Percentiles rank a stretch among this genome's conserved stretches.
phyloP scores from a whole-genome alignment of 2,113 vertebrate genomes.

The Sturnus vulgaris region DNA sequence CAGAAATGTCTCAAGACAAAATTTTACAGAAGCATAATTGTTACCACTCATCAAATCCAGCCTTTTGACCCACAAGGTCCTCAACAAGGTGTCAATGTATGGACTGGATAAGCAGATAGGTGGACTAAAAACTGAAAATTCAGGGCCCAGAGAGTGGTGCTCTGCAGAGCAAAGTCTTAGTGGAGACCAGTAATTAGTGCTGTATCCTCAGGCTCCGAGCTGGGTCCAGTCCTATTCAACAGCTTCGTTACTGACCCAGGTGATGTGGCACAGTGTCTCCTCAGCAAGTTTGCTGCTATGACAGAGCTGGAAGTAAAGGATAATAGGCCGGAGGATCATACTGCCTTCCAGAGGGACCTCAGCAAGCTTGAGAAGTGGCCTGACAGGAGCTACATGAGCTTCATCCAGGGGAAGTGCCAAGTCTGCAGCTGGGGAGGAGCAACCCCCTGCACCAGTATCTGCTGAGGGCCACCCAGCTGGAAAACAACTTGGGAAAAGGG shows the following conservation, averaged over 20 bases:
- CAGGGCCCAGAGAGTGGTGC: neutral
- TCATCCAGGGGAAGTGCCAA: neutral
- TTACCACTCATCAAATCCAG: neutral
- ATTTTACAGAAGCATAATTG: neutral
- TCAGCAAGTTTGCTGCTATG: neutral
- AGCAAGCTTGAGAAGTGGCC: neutral
- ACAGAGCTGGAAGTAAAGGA: neutral
- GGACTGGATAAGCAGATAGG: neutral
- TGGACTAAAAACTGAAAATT: neutral
- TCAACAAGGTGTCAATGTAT: neutral
- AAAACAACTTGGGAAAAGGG: neutral
- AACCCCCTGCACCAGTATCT: accelerated
- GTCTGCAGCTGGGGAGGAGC: neutral
- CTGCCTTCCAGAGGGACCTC: neutral
- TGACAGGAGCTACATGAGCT: neutral
- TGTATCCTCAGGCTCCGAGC: neutral
- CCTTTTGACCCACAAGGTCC: neutral
- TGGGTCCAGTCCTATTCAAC: neutral
- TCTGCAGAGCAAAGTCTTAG: neutral
- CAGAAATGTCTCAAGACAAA: neutral
- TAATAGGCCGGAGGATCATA: neutral
- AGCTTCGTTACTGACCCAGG: neutral
- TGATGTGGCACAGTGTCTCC: neutral
- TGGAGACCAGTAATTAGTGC: neutral
- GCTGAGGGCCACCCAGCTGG: neutral